Conservation (phyloP, 2,888 invertebrate species). For the Pammene aurita region DNA sequence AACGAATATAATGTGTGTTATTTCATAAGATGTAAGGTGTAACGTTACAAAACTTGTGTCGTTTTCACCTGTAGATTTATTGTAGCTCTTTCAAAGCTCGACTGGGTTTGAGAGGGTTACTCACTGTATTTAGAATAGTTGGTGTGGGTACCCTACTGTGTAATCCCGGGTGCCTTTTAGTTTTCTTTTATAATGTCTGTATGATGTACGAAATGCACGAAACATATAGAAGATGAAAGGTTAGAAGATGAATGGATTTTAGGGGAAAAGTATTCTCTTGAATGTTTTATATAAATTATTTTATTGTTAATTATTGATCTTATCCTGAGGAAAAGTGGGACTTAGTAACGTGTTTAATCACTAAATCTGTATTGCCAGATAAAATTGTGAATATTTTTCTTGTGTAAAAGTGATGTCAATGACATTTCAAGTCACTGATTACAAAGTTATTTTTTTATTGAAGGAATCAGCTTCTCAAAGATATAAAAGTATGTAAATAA, state of each 20-base stretch:
- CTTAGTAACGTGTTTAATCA: conserved; percentile 77
- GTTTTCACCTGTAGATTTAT: conserved; percentile 73
- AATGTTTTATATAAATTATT: conserved; percentile 79
- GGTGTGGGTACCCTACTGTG: conserved; percentile 80
- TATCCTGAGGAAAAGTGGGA: conserved; percentile 77
- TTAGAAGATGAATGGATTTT: conserved; percentile 61
- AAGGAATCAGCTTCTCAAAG: conserved; percentile 62
- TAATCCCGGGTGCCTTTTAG: conserved; percentile 82
- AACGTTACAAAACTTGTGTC: conserved; percentile 54
- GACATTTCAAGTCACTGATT: conserved; percentile 81
- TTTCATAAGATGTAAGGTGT: conserved; percentile 57
- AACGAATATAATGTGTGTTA: conserved; percentile 60
- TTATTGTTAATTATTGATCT: conserved; percentile 75
- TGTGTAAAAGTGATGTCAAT: conserved; percentile 76
- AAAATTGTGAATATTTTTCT: conserved; percentile 83
- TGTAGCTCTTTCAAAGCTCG: conserved; percentile 3
- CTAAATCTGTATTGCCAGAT: conserved; percentile 83
- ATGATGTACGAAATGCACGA: conserved; percentile 94
- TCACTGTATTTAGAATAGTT: conserved; percentile 82
- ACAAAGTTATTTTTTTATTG: conserved; percentile 76
- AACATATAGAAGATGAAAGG: conserved; percentile 91
- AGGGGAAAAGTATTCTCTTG: conserved; percentile 69
- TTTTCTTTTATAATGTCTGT: conserved; percentile 84
- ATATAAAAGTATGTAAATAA: conserved; percentile 71
- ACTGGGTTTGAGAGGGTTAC: conserved; percentile 47